Evolutionary conservation across 2,888 invertebrate genomes (phyloP).

Genomic region (Sinotaia quadrata): DNA sequence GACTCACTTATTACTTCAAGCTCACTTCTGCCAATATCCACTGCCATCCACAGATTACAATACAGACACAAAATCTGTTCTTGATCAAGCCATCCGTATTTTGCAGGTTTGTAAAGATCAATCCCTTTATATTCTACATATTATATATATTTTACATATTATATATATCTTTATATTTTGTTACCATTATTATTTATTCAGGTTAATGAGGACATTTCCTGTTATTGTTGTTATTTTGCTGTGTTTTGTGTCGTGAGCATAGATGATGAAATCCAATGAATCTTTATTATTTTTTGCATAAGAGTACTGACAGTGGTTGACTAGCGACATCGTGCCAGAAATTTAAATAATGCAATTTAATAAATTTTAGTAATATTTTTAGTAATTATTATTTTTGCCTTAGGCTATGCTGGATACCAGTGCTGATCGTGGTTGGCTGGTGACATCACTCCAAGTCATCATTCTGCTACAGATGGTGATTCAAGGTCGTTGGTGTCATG

Average conservation of each 20-base stretch:
- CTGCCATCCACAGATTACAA: constrained; percentile 94
- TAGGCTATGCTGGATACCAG: constrained; percentile 97
- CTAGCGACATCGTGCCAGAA: no score
- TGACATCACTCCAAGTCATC: constrained; percentile 84
- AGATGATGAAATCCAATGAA: no score
- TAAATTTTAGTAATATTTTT: background rate
- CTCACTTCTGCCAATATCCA: constrained; percentile 87
- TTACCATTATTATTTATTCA: no score
- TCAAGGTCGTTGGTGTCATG: constrained; percentile 88
- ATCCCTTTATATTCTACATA: no score
- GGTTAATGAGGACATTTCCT: no score
- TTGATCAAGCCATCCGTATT: constrained; percentile 96
- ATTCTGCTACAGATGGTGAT: constrained; percentile 87
- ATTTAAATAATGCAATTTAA: no score
- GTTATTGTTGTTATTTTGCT: no score
- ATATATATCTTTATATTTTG: no score
- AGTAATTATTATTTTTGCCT: constrained; percentile 46
- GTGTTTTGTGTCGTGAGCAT: no score
- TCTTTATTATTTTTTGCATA: no score
- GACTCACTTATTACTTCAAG: constrained; percentile 92
- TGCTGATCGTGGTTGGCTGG: constrained; percentile 91
- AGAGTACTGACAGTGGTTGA: no score
- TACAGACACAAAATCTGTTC: constrained; percentile 95
- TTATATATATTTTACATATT: no score
- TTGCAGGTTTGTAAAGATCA: constrained; percentile 80